Evolutionary conservation across 1,140 invertebrate genomes (phyloP), one percentile per base, ranked within the genome.

Genomic region (Chymomyza costata): DNA sequence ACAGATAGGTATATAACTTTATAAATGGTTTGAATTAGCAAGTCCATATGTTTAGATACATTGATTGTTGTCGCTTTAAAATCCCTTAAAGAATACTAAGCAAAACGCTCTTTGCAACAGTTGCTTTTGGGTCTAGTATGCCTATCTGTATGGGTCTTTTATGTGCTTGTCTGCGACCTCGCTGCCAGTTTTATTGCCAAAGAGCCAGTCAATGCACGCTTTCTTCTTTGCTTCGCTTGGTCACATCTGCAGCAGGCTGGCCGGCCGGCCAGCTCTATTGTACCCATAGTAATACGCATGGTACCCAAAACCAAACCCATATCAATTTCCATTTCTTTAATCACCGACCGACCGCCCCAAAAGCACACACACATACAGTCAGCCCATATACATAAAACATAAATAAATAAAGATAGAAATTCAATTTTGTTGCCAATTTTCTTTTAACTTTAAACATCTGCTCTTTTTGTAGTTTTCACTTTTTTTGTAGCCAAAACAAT

Each of bases 181-280:
- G 46, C 60, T 49, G 44, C 50, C 49, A 43, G 52, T 47, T 53
- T 65, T 52, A 48, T 48, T 63, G n/a, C n/a, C n/a, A n/a, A n/a
- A n/a, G n/a, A n/a, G n/a, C n/a, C n/a, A n/a, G n/a, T n/a, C n/a
- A n/a, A 64, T 68, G 62, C 71, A 76, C 71, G 73, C 73, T 76
- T 76, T 76, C 71, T 76, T 78, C 66, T 53, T 76, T 56, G 65
- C 65, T 76, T 52, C 65, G 70, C 71, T 76, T 78, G 61, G 65
- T 65, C 70, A 76, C 65, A 74, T 69, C 47, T 51, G 58, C 10
- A 54, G n/a, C n/a, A n/a, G n/a, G n/a, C n/a, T n/a, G n/a, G n/a
- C n/a, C n/a, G n/a, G n/a, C n/a, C n/a, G n/a, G n/a, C n/a, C n/a
- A n/a, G n/a, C n/a, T n/a, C n/a, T n/a, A n/a, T n/a, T n/a, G n/a